Percentiles rank a stretch among this genome's conserved stretches.
Conservation (phyloP, 2,113 vertebrate genomes). For the Odontophorus gujanensis region DNA sequence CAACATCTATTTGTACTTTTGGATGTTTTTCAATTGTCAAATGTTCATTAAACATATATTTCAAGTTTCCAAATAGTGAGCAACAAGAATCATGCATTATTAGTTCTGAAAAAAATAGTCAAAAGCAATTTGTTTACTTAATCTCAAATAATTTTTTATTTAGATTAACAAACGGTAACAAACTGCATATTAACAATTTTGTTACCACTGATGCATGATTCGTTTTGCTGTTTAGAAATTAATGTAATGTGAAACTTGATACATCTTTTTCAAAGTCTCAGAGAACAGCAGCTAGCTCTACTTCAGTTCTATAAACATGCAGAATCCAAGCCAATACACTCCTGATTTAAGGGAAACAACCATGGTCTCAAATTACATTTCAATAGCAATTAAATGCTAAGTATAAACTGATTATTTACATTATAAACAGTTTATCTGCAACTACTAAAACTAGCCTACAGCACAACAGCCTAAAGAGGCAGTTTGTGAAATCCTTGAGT, state of each 20-base stretch:
- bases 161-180: not conserved
- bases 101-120: not conserved
- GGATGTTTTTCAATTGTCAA: not conserved
- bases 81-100: not conserved
- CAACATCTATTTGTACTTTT: not conserved
- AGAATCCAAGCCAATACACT: not conserved
- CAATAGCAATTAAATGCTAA: not conserved
- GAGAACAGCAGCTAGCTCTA: not conserved
- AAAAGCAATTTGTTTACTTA: not conserved
- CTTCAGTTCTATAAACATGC: not conserved
- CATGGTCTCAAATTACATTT: not conserved
- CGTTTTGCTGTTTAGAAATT: not conserved
- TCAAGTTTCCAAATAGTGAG: not conserved
- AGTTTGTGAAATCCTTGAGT: not conserved
- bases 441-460: not conserved
- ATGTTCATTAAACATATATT: not conserved
- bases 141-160: not conserved
- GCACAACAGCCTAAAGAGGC: not conserved
- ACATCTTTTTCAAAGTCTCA: not conserved
- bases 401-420: not conserved
- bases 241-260: not conserved
- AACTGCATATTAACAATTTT: not conserved
- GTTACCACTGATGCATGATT: not conserved
- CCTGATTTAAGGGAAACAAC: not conserved
- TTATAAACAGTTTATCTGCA: not conserved